Evolutionary conservation across 2,888 invertebrate species (phyloP).

Genomic region (Cryptocephalus primarius): DNA sequence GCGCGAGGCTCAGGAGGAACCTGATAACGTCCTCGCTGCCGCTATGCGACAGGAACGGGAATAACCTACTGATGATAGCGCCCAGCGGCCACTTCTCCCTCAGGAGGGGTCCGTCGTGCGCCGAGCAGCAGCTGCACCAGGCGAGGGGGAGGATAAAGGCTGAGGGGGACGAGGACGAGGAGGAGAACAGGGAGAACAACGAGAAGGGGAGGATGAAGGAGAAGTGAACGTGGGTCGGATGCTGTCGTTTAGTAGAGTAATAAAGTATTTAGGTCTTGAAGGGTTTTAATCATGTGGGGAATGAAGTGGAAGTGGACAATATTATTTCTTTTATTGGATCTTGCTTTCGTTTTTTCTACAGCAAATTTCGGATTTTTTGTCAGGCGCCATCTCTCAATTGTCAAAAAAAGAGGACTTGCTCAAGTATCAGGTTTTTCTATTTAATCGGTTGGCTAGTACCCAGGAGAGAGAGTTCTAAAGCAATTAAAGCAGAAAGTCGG

Average conservation of each 20-base stretch:
- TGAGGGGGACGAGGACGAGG: conserved; percentile 24
- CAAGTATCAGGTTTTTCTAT: no score
- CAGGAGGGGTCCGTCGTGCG: conserved; percentile 22
- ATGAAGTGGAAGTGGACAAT: no score
- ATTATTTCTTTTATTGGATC: no score
- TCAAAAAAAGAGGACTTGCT: no score
- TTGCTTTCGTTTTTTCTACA: no score
- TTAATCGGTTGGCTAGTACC: no score
- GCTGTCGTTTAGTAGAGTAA: neutral
- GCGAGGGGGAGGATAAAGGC: conserved; percentile 19
- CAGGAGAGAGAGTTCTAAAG: no score
- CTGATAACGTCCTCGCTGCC: conserved; percentile 21
- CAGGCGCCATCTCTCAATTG: no score
- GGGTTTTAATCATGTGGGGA: neutral
- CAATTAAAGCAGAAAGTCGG: no score
- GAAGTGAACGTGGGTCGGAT: neutral
- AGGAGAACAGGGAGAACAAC: conserved; percentile 19
- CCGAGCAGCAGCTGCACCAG: conserved; percentile 6
- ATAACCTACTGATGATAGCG: conserved; percentile 58
- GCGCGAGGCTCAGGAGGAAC: conserved; percentile 29
- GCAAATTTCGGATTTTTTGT: no score
- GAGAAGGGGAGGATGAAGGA: conserved; percentile 7
- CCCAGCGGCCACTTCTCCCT: conserved; percentile 38
- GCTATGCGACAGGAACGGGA: conserved; percentile 50
- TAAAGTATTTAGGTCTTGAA: neutral